These are phyloP conservation scores for Argentina silus DNA, from an alignment of 2,797 vertebrate species.

Conservation along the genomic window DNA sequence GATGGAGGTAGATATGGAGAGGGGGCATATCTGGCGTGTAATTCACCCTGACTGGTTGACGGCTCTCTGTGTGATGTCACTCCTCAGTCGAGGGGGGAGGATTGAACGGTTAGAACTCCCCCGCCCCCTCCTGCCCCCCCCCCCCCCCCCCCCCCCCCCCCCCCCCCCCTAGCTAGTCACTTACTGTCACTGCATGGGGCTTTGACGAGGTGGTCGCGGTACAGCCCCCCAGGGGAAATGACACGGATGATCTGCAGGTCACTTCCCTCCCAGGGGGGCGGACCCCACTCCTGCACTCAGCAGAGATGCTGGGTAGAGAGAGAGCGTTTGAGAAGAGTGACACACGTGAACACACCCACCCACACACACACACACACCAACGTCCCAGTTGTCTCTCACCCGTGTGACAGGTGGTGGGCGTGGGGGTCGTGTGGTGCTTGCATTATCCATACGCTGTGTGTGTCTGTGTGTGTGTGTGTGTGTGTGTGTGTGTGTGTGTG, in stretches of 20 bases:
- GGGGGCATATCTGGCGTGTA: constrained; percentile 12
- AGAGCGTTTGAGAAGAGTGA: neutral
- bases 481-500: neutral
- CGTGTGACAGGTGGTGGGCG: constrained; percentile 41
- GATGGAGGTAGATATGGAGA: constrained; percentile 29
- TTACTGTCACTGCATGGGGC: constrained; percentile 6
- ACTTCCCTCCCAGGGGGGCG: neutral
- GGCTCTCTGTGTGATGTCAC: constrained; percentile 35
- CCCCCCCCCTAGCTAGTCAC: constrained; percentile 3
- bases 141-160: neutral
- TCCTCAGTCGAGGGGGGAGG: neutral
- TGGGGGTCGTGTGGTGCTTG: neutral
- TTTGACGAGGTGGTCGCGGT: constrained; percentile 13
- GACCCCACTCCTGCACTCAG: neutral
- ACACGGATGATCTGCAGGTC: constrained; percentile 10
- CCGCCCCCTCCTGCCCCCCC: neutral
- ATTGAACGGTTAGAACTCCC: constrained; percentile 14
- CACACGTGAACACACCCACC: neutral
- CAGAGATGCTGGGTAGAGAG: neutral
- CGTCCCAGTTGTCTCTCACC: constrained; percentile 18
- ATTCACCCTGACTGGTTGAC: constrained; percentile 39
- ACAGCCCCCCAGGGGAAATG: constrained; percentile 4
- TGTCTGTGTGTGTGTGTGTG: neutral
- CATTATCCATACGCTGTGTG: neutral
- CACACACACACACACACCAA: neutral